Base-by-base conservation (phyloP, 2,888 invertebrate genomes). In the Luperina nickerlii region DNA sequence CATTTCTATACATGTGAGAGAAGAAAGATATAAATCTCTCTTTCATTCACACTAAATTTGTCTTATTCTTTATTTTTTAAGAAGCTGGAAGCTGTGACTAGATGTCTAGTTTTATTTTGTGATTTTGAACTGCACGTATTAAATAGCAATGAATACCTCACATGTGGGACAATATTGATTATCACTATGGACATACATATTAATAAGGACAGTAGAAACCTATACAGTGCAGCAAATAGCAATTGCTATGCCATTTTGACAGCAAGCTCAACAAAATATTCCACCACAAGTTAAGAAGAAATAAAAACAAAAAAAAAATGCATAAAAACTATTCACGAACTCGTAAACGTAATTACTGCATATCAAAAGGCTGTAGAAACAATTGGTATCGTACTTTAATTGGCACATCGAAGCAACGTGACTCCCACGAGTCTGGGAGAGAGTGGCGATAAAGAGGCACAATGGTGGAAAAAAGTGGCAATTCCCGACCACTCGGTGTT, bases 381-480 rank as follows among this genome's bases (percentile, higher is more conserved):
- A 84, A 86, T 86, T 84, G 87, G 82, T 89, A 86, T 87, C 74
- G 82, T 78, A 87, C 81, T 88, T 92, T 94, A 94, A 94, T 95
- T 94, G 94, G 93, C 92, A 91, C 91, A 92, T 94, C 91, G 91
- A 86, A 88, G 82, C 90, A 89, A 90, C 90, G 90, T 90, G 90
- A 90, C 90, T 88, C 84, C 87, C 86, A 87, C 88, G 88, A 88
- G 90, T 91, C 91, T 90, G 88, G 88, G 90, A 89, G 68, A 92
- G 93, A 94, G 93, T 92, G 93, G 93, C 93, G 93, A 93, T 90
- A 89, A 90, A 88, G 87, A 86, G 84, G 76, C 81, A 91, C 91
- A 92, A 92, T 91, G 82, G 89, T 86, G 88, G 83, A 89, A 90
- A 92, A 93, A 94, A 95, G 95, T 94, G 94, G 93, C 94, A 94